Evolutionary conservation across 2,797 vertebrate species (phyloP).

Genomic region (Helostoma temminkii): DNA sequence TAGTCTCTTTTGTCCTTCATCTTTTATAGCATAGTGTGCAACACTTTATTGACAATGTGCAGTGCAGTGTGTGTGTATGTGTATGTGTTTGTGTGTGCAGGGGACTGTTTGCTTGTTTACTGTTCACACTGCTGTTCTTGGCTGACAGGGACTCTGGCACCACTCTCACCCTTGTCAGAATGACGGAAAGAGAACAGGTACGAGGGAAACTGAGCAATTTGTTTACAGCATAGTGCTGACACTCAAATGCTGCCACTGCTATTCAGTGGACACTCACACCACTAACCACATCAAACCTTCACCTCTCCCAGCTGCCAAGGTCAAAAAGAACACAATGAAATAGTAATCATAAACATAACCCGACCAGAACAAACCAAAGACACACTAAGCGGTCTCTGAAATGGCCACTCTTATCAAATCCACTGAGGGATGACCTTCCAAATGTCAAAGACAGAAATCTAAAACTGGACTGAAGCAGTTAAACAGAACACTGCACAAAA

Average conservation of each 20-base stretch:
- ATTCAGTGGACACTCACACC: constrained; percentile 21
- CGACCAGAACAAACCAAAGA: constrained; percentile 64
- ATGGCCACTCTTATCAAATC: constrained; percentile 66
- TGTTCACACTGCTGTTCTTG: constrained; percentile 48
- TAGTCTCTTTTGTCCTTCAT: constrained; percentile 58
- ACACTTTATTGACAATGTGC: constrained; percentile 51
- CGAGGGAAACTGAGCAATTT: constrained; percentile 50
- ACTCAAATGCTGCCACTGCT: constrained; percentile 7
- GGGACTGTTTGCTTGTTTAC: constrained; percentile 57
- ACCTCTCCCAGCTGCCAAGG: constrained; percentile 38
- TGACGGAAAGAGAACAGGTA: constrained; percentile 63
- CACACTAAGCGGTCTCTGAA: constrained; percentile 52
- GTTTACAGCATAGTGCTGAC: constrained; percentile 47
- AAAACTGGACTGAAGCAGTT: constrained; percentile 51
- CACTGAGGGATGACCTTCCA: constrained; percentile 70
- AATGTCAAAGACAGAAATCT: constrained; percentile 68
- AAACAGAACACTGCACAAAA: constrained; percentile 36
- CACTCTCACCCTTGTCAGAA: constrained; percentile 54
- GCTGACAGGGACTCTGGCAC: constrained; percentile 55
- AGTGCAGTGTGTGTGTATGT: not conserved
- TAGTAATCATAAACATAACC: constrained; percentile 68
- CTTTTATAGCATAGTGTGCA: constrained; percentile 41
- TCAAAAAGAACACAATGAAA: constrained; percentile 65
- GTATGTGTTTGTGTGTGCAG: constrained; percentile 20
- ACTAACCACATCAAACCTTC: constrained; percentile 7